phyloP scores from a whole-genome alignment of 2,797 vertebrate species.

The Remorina albescens region DNA sequence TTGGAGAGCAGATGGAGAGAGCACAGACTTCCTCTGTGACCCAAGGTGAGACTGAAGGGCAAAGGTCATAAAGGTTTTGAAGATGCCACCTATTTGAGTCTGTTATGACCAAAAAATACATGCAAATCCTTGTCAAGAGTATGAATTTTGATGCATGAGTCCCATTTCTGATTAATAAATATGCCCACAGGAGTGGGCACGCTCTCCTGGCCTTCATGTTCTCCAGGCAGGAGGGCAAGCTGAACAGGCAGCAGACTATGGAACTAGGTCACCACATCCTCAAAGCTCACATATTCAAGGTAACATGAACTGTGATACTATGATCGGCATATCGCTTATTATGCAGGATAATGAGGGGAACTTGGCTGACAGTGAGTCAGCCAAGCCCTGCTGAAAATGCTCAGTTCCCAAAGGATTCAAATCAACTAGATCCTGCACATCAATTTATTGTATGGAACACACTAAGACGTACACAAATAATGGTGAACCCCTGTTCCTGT shows the following conservation, averaged over 20 bases:
- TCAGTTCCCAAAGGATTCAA: conserved; percentile 14
- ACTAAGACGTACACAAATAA: conserved; percentile 10
- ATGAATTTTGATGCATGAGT: background rate
- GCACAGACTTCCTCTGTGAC: conserved; percentile 94
- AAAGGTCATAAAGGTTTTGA: background rate
- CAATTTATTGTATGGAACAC: conserved; percentile 20
- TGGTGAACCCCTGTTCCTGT: conserved; percentile 26
- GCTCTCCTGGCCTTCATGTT: conserved; percentile 99
- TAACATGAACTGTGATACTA: conserved; percentile 53
- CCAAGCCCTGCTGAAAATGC: background rate
- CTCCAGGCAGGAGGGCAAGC: conserved; percentile 95
- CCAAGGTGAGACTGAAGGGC: conserved; percentile 87
- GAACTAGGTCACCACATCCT: conserved; percentile 99
- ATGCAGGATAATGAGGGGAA: conserved; percentile 32
- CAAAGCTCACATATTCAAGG: conserved; percentile 99
- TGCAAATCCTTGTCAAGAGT: background rate
- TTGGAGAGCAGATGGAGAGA: conserved; percentile 97
- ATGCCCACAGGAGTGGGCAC: conserved; percentile 91
- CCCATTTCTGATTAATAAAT: conserved; percentile 8
- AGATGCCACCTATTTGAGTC: background rate
- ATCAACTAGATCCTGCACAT: conserved; percentile 16
- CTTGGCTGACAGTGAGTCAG: no score
- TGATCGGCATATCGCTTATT: background rate
- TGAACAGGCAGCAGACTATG: conserved; percentile 99
- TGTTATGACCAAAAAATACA: background rate